Base-by-base conservation (phyloP, 1,140 invertebrate species). In the Apolygus lucorum region DNA sequence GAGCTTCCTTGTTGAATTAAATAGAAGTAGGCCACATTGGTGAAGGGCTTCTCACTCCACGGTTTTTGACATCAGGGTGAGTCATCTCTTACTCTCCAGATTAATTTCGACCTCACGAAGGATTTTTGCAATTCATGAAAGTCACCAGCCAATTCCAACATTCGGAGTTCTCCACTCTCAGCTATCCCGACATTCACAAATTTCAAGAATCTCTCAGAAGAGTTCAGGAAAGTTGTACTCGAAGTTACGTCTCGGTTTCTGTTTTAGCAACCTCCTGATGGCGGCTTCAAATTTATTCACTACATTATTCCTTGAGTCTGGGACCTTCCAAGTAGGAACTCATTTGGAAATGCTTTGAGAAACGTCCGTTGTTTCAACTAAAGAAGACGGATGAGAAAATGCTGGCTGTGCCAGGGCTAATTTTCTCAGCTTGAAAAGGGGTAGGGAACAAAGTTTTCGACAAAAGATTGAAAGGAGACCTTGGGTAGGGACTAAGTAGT, bases 381-480 rank as follows among this genome's bases (percentile, higher is more conserved):
- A 59, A 59, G 54, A 59, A 59, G 54, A 59, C 54, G 54, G 54
- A 59, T 59, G 54, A 59, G 54, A 59, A 59, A 59, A 59, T 59
- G 54, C 54, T 59, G 54, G 8, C 22, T 59, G 54, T 24, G 54
- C 54, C 54, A 59, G 54, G 54, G 54, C 54, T 59, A 59, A 59
- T 59, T 59, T 59, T 24, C 54, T 59, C 54, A 21, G 22, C 54
- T 42, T 59, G 54, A 59, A 59, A 59, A 59, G 54, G 54, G 54
- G 54, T 8, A 42, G 22, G 54, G 54, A 59, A 59, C 54, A 24
- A 59, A 59, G 54, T 59, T 59, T 59, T 59, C 54, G 54, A 59
- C 54, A 59, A 59, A 59, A 59, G 54, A 59, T 59, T 59, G 54
- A 59, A 59, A 59, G 54, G 54, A 59, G 34, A 49, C 34, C 34